Evolutionary conservation across 2,888 invertebrate genomes (phyloP).

Genomic region (Eristalinus sepulchralis): DNA sequence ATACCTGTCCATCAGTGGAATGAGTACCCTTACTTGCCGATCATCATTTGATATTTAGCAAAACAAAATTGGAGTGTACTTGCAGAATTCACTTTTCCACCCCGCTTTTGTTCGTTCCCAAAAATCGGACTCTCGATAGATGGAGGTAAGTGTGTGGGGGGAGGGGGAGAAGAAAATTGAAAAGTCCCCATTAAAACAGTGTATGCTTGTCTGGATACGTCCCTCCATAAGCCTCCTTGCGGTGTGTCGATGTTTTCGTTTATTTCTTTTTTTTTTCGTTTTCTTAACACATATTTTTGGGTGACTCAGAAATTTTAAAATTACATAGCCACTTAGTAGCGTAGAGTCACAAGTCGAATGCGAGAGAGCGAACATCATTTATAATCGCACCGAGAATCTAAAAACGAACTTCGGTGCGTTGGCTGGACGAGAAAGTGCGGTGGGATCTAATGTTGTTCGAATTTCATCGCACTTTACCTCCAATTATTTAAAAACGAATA

Average conservation of each 20-base stretch:
- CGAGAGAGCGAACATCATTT: neutral
- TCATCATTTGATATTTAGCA: conserved; percentile 50
- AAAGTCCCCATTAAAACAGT: neutral
- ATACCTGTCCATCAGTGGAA: conserved; percentile 45
- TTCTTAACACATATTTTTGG: neutral
- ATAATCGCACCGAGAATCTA: neutral
- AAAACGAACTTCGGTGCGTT: neutral
- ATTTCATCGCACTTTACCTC: neutral
- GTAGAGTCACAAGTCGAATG: no score
- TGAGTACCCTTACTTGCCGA: conserved; percentile 36
- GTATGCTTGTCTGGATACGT: neutral
- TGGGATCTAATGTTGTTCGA: neutral
- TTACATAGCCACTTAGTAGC: neutral
- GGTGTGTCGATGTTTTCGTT: neutral
- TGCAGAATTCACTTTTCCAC: conserved; percentile 9
- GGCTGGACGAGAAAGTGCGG: neutral
- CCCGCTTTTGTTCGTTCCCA: neutral
- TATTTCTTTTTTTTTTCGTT: neutral
- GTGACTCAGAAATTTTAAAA: conserved; percentile 20
- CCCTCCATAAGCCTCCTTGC: neutral
- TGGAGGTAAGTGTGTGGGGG: conserved; percentile 47
- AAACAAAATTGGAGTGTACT: conserved; percentile 33
- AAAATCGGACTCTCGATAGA: conserved; percentile 57
- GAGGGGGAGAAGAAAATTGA: neutral
- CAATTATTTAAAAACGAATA: conserved; percentile 8